phyloP scores from a whole-genome alignment of 2,113 vertebrate genomes.

The Ptychochromis oligacanthus region DNA sequence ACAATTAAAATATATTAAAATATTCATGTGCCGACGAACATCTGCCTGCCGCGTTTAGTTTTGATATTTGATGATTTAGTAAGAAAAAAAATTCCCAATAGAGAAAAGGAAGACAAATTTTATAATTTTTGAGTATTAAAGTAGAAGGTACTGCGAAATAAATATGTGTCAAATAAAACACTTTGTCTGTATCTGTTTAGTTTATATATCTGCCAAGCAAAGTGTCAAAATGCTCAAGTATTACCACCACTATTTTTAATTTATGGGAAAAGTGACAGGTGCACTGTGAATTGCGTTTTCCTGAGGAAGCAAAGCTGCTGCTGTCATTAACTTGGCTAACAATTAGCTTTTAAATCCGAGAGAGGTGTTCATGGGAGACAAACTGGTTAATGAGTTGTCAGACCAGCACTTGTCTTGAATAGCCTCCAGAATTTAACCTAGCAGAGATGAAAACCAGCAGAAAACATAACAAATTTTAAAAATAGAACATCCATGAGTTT shows the following conservation, averaged over 20 bases:
- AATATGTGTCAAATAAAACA: neutral
- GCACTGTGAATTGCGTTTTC: constrained; percentile 38
- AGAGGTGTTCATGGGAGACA: constrained; percentile 87
- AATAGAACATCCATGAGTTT: neutral
- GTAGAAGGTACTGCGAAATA: neutral
- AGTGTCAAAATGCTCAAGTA: constrained; percentile 22
- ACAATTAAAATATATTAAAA: neutral
- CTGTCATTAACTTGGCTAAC: constrained; percentile 78
- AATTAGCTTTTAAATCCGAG: constrained; percentile 84
- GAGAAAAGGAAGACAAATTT: neutral
- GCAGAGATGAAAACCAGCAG: constrained; percentile 8
- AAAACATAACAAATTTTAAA: neutral
- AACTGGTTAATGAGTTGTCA: constrained; percentile 89
- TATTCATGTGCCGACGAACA: neutral
- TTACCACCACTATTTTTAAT: constrained; percentile 18
- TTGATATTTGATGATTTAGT: neutral
- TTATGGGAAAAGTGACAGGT: constrained; percentile 42
- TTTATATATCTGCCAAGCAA: constrained; percentile 7
- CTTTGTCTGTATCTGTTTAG: neutral
- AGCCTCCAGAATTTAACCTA: constrained; percentile 28
- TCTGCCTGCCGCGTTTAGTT: neutral
- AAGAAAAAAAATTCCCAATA: neutral
- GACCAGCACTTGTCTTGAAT: constrained; percentile 59
- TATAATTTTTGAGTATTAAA: neutral
- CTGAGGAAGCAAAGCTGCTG: constrained; percentile 38